Evolutionary conservation across 1,140 invertebrate genomes (phyloP), one percentile per base, ranked within the genome.

Genomic region (Ditylenchus dipsaci): DNA sequence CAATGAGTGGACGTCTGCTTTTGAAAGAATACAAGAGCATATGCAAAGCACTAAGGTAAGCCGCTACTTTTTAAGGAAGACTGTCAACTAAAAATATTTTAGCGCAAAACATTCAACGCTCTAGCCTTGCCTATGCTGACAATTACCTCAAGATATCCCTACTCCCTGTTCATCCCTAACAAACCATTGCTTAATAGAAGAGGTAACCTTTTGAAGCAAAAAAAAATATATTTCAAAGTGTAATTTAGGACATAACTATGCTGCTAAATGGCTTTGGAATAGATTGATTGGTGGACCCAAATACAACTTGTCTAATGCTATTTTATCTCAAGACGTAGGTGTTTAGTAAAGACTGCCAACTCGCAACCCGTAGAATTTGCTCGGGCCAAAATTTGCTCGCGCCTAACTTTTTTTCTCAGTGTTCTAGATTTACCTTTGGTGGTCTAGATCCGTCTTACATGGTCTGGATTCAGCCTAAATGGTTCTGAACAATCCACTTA

Each of bases 181-280:
- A 71, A 67, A 57, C 72, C 70, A 15, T 26, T 72, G 26, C 56
- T 78, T 7, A 78, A 78, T 67, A 65, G 77, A 49, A 43, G 77
- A 56, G 76, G 71, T n/a, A 27, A 72, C 30, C 60, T 23, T 29
- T 26, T 38, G 53, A n/a, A 59, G 21, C 15, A 27, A 9, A 23
- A 38, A 21, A 11, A 30, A 62, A 9, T 62, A 56, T 19, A 62
- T 5, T 56, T 56, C 3, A 11, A 38, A 3, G 11, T 38, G 3
- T 38, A 11, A 5, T 38, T 38, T 38, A n/a, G 70, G 76, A 0
- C 77, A 79, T 60, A 81, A 70, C 21, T 81, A 83, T 58, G 81
- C 81, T 3, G 72, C 79, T 27, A 81, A 81, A 69, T 81, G 78
- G 78, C 65, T 81, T 11, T 81, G 79, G 79, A 81, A 81, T 72